Percentiles rank a stretch among this genome's conserved stretches.
Conservation (phyloP, 2,797 vertebrate genomes). For the Pogonophryne albipinna region DNA sequence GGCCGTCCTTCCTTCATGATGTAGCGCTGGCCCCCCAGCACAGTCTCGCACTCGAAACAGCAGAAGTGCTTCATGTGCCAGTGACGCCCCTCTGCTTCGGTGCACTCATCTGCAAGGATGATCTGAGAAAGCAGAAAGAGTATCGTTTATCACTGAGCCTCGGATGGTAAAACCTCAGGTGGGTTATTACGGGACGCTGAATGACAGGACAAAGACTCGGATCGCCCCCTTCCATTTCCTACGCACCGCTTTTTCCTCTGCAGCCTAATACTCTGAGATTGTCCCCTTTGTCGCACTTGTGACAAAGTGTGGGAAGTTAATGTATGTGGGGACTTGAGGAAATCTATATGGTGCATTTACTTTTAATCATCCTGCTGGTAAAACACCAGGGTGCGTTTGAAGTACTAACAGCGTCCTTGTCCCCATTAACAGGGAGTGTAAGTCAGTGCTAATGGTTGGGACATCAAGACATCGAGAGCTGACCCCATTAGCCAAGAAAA, state of each 20-base stretch:
- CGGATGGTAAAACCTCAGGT: constrained; percentile 31
- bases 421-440: constrained; percentile 45
- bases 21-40: constrained; percentile 97
- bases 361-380: constrained; percentile 67
- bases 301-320: constrained; percentile 47
- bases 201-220: constrained; percentile 64
- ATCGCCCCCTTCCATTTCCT: constrained; percentile 3
- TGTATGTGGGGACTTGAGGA: constrained; percentile 49
- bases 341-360: constrained; percentile 62
- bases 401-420: constrained; percentile 47
- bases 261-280: constrained; percentile 58
- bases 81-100: constrained; percentile 96
- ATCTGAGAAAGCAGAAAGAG: constrained; percentile 84
- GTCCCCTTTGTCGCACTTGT: constrained; percentile 56
- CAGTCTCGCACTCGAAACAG: constrained; percentile 97
- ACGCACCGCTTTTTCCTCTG: constrained; percentile 37
- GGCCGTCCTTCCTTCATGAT: constrained; percentile 99
- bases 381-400: constrained; percentile 52
- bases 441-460: constrained; percentile 49
- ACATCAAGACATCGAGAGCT: constrained; percentile 46
- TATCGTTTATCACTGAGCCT: constrained; percentile 58
- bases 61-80: constrained; percentile 99
- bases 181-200: constrained; percentile 55
- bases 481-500: constrained; percentile 56
- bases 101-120: constrained; percentile 98